Conservation (phyloP, 1,140 invertebrate genomes). For the Rhynchophorus ferrugineus region DNA sequence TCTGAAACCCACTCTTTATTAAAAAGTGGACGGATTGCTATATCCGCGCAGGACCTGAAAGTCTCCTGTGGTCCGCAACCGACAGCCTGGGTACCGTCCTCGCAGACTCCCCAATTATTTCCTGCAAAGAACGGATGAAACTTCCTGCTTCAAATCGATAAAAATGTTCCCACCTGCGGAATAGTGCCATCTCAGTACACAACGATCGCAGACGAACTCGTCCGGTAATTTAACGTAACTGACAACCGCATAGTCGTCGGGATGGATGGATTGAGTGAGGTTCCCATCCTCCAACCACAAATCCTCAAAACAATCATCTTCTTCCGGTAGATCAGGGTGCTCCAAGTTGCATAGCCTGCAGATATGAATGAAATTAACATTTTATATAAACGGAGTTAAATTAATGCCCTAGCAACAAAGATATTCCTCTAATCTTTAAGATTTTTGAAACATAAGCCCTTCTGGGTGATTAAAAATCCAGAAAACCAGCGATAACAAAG, state of each 20-base stretch:
- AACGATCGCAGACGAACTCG: slow-evolving; percentile 51
- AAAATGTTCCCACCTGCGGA: slow-evolving; percentile 43
- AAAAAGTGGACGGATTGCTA: too few relatives aligned
- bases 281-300: slow-evolving; percentile 46
- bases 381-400: too few relatives aligned
- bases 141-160: too few relatives aligned
- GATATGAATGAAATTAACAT: too few relatives aligned
- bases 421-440: too few relatives aligned
- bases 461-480: too few relatives aligned
- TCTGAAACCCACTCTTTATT: too few relatives aligned
- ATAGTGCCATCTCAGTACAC: slow-evolving; percentile 65
- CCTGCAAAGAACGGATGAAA: too few relatives aligned
- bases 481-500: too few relatives aligned
- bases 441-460: too few relatives aligned
- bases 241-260: slow-evolving; percentile 34
- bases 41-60: slow-evolving; percentile 75
- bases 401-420: too few relatives aligned
- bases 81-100: slow-evolving; percentile 56
- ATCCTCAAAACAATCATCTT: slow-evolving; percentile 53
- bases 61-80: slow-evolving; percentile 79
- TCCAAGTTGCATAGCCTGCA: slow-evolving; percentile 48
- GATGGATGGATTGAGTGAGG: slow-evolving; percentile 30
- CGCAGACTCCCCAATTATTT: slow-evolving; percentile 66
- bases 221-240: slow-evolving; percentile 44
- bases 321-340: slow-evolving; percentile 39